phyloP scores from a whole-genome alignment of 2,113 vertebrate genomes.

The Erythrocercus mccallii region DNA sequence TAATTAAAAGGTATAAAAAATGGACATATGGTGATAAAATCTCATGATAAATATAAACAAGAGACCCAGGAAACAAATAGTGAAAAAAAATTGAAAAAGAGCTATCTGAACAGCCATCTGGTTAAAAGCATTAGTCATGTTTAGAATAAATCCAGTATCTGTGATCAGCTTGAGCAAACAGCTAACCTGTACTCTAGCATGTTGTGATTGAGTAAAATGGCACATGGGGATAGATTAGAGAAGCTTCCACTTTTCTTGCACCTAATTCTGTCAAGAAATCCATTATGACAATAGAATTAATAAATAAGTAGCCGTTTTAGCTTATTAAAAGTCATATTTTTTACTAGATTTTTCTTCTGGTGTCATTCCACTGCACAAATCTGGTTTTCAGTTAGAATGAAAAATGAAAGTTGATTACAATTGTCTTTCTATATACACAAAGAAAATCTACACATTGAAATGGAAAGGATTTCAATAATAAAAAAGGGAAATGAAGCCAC shows the following conservation, averaged over 20 bases:
- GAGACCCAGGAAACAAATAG: not conserved
- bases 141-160: not conserved
- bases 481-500: not conserved
- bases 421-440: not conserved
- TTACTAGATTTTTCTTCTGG: slow-evolving; percentile 12
- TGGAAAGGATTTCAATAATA: not conserved
- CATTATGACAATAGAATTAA: not conserved
- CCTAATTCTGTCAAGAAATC: not conserved
- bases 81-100: not conserved
- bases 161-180: not conserved
- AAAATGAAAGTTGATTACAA: not conserved
- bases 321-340: not conserved
- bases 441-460: not conserved
- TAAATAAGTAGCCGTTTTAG: not conserved
- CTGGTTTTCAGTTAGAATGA: not conserved
- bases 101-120: not conserved
- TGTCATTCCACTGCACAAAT: not conserved
- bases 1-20: not conserved
- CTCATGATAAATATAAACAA: not conserved
- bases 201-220: not conserved
- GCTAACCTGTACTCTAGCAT: not conserved
- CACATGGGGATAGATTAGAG: not conserved
- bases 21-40: not conserved
- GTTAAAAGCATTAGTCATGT: slow-evolving; percentile 2
- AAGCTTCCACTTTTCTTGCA: not conserved